Evolutionary conservation across 1,140 invertebrate genomes (phyloP).

Genomic region (Ostrea edulis): DNA sequence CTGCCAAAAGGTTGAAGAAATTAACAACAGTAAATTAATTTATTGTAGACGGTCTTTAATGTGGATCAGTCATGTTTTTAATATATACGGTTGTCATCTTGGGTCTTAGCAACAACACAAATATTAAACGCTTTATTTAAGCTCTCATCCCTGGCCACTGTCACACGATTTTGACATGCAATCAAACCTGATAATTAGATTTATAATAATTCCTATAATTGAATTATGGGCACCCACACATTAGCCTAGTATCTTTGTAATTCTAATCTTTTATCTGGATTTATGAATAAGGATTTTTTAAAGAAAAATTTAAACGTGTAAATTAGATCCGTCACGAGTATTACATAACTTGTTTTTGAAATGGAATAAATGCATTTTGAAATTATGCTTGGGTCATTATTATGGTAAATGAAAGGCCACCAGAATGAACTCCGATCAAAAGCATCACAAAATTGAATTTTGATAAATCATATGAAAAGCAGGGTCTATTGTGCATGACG

Average conservation of each 20-base stretch:
- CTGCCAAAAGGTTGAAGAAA: not conserved
- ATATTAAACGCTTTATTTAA: not conserved
- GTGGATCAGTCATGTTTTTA: not conserved
- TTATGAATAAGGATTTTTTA: not conserved
- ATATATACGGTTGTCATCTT: not conserved
- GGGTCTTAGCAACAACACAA: not conserved
- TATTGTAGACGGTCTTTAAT: too few relatives aligned
- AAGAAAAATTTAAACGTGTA: too few relatives aligned
- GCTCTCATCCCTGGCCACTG: not conserved
- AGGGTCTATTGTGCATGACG: conserved; percentile 18
- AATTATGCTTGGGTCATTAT: not conserved
- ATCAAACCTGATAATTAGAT: not conserved
- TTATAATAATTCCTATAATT: too few relatives aligned
- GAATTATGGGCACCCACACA: too few relatives aligned
- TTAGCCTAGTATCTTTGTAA: not conserved
- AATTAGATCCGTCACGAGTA: too few relatives aligned
- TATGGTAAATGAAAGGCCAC: not conserved
- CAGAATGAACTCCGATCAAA: not conserved
- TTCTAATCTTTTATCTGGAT: not conserved
- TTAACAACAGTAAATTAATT: not conserved
- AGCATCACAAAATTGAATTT: conserved; percentile 20
- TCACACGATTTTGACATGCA: not conserved
- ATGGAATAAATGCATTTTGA: not conserved
- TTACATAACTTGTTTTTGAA: too few relatives aligned
- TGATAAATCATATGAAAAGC: conserved; percentile 29